These are phyloP conservation scores for Drosophila kanekoi DNA, from an alignment of 2,888 invertebrate species.

Conservation along the genomic window DNA sequence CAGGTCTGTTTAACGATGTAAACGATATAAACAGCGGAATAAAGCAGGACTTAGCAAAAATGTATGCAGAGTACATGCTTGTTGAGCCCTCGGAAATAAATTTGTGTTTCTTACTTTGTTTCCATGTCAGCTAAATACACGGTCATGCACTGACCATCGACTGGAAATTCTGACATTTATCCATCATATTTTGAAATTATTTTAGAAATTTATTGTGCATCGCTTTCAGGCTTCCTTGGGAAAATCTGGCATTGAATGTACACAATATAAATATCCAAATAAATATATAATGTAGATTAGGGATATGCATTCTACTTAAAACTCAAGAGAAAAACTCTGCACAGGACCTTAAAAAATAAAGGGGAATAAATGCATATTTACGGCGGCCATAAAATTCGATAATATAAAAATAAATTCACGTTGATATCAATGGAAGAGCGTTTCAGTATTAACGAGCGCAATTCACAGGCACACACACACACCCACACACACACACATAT, in stretches of 20 bases:
- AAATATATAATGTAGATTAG: constrained; percentile 30
- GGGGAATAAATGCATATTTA: constrained; percentile 26
- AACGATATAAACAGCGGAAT: no score
- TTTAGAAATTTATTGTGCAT: no score
- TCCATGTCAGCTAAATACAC: no score
- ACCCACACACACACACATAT: not conserved
- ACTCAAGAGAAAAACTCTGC: not conserved
- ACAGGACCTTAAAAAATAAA: constrained; percentile 2
- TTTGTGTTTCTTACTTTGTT: no score
- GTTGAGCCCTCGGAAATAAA: no score
- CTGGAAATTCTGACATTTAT: no score
- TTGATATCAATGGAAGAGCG: constrained; percentile 11
- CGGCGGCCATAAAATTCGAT: constrained; percentile 49
- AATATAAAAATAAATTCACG: constrained; percentile 42
- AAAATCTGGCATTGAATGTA: constrained; percentile 22
- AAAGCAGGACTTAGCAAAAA: no score
- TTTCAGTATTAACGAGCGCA: constrained; percentile 25
- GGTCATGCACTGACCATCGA: no score
- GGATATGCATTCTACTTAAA: constrained; percentile 31
- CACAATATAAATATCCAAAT: constrained; percentile 34
- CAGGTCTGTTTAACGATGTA: no score
- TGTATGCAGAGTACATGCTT: no score
- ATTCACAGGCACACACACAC: not conserved
- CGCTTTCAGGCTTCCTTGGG: not conserved
- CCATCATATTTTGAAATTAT: no score